These are phyloP conservation scores for Biston betularia DNA, from an alignment of 2,888 invertebrate species.

Conservation along the genomic window DNA sequence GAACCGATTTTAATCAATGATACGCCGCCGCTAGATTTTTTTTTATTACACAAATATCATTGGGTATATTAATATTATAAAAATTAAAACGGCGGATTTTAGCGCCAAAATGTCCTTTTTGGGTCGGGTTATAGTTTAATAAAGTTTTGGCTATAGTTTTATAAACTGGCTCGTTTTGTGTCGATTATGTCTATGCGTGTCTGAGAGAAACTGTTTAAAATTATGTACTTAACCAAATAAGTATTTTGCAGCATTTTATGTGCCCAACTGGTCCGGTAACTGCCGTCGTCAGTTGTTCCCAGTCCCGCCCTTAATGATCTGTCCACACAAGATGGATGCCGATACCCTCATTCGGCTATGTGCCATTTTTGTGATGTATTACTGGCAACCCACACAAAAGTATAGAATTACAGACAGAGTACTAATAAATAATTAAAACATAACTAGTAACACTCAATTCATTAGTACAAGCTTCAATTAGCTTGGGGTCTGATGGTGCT, in stretches of 20 bases:
- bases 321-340: slow-evolving; percentile 68
- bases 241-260: slow-evolving; percentile 59
- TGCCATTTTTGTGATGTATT: slow-evolving; percentile 37
- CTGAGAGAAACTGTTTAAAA: background rate
- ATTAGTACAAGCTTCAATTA: no score
- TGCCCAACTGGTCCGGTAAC: slow-evolving; percentile 51
- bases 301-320: slow-evolving; percentile 68
- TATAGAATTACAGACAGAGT: background rate
- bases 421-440: background rate
- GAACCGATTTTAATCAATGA: no score
- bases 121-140: no score
- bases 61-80: no score
- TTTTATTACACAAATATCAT: no score
- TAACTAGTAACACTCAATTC: background rate
- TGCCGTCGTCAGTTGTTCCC: slow-evolving; percentile 59
- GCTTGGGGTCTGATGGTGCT: no score
- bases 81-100: no score
- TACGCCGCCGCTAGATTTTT: no score
- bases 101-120: no score
- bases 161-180: no score
- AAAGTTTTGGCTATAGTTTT: no score
- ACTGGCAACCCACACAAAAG: slow-evolving; percentile 8
- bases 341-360: slow-evolving; percentile 49
- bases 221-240: background rate
- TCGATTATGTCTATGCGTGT: background rate